These are phyloP conservation scores for Seira sanloemensis DNA, from an alignment of 2,888 invertebrate species.

Conservation along the genomic window DNA sequence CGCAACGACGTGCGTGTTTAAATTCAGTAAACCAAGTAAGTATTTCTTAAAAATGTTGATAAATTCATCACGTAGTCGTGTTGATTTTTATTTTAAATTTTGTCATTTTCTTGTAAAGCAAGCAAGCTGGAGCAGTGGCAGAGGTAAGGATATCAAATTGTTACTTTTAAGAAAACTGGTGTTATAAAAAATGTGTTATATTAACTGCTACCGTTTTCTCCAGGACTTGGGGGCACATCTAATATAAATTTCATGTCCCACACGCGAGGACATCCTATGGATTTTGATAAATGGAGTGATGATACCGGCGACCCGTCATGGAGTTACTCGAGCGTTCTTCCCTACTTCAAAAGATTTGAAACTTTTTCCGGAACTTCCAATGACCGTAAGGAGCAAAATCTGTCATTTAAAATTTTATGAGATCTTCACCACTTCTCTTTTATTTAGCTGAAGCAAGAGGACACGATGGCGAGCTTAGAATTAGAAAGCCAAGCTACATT, in stretches of 20 bases:
- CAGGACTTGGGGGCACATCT: neutral
- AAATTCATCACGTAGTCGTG: no score
- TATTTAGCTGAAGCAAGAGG: neutral
- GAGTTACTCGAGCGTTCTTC: slow-evolving; percentile 87
- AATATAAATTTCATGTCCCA: neutral
- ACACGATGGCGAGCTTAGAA: neutral
- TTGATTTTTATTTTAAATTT: no score
- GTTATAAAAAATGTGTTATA: no score
- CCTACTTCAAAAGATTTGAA: slow-evolving; percentile 81
- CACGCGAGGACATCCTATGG: neutral
- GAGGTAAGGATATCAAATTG: no score
- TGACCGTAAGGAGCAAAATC: neutral
- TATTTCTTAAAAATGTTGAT: no score
- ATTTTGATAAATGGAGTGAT: slow-evolving; percentile 34
- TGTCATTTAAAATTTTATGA: neutral
- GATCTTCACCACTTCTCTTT: neutral
- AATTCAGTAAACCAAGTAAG: neutral
- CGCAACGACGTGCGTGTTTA: neutral
- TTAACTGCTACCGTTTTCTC: no score
- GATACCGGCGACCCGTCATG: slow-evolving; percentile 85
- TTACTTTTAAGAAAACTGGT: no score
- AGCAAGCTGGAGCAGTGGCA: neutral
- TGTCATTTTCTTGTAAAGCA: neutral
- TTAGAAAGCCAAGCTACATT: neutral
- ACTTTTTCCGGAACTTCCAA: slow-evolving; percentile 41